Evolutionary conservation across 2,888 invertebrate genomes (phyloP).

Genomic region (Clepsis dumicolana): DNA sequence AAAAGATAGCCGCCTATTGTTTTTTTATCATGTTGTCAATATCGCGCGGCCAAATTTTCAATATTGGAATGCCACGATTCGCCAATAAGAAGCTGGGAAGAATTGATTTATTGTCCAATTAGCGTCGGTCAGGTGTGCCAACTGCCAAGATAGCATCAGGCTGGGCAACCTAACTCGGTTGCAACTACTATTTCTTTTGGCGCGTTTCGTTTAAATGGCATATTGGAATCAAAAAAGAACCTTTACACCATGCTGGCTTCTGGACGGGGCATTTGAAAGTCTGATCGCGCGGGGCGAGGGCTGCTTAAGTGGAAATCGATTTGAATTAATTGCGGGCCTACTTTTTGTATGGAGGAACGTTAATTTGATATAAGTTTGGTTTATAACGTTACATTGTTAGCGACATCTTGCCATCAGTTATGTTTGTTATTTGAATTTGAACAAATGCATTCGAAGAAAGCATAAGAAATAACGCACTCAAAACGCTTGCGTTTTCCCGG

Average conservation of each 20-base stretch:
- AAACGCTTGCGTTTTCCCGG: too few species aligned
- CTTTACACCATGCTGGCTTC: constrained; percentile 80
- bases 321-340: constrained; percentile 78
- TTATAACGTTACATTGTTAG: constrained; percentile 50
- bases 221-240: constrained; percentile 84
- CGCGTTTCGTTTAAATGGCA: constrained; percentile 82
- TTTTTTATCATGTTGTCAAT: constrained; percentile 87
- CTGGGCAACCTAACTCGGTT: constrained; percentile 82
- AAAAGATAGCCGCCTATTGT: constrained; percentile 83
- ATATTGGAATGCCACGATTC: constrained; percentile 86
- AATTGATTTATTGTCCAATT: constrained; percentile 87
- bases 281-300: constrained; percentile 76
- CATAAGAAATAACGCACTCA: too few species aligned
- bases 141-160: constrained; percentile 86
- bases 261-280: constrained; percentile 82
- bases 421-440: not conserved
- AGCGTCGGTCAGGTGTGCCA: constrained; percentile 87
- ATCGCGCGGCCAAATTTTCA: constrained; percentile 86
- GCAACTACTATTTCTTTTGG: constrained; percentile 82
- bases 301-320: constrained; percentile 82
- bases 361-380: constrained; percentile 76
- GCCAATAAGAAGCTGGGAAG: constrained; percentile 86
- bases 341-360: constrained; percentile 75
- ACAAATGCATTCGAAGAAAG: not conserved
- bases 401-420: constrained; percentile 37